Evolutionary conservation across 2,113 vertebrate species (phyloP).

Genomic region (Lates calcarifer): DNA sequence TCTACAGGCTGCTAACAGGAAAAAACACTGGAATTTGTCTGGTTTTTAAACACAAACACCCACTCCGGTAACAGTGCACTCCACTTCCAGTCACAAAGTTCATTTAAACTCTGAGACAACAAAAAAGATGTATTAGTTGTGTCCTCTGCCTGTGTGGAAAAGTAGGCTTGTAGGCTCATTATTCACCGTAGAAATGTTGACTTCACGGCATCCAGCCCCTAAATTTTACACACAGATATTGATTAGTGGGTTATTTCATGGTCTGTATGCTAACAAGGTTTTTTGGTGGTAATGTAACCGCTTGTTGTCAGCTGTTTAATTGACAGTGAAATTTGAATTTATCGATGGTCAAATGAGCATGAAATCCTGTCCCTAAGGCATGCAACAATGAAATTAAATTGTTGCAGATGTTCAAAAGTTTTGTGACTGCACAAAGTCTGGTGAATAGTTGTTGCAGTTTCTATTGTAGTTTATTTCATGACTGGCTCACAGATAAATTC

Average conservation of each 20-base stretch:
- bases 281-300: not conserved
- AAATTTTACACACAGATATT: not conserved
- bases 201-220: not conserved
- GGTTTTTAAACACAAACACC: not conserved
- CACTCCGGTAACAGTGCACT: not conserved
- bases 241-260: not conserved
- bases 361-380: not conserved
- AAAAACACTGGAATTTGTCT: not conserved
- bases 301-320: not conserved
- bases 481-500: not conserved
- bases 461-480: not conserved
- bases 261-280: not conserved
- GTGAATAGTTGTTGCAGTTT: not conserved
- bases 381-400: no score
- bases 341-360: not conserved
- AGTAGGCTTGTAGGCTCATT: not conserved
- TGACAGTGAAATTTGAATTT: constrained; percentile 7
- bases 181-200: not conserved
- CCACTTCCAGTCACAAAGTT: not conserved
- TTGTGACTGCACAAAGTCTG: not conserved
- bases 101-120: no score
- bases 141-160: not conserved
- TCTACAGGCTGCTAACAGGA: no score
- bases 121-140: not conserved
- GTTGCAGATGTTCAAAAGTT: not conserved